phyloP scores from a whole-genome alignment of 2,113 vertebrate genomes.

The Cavia porcellus region DNA sequence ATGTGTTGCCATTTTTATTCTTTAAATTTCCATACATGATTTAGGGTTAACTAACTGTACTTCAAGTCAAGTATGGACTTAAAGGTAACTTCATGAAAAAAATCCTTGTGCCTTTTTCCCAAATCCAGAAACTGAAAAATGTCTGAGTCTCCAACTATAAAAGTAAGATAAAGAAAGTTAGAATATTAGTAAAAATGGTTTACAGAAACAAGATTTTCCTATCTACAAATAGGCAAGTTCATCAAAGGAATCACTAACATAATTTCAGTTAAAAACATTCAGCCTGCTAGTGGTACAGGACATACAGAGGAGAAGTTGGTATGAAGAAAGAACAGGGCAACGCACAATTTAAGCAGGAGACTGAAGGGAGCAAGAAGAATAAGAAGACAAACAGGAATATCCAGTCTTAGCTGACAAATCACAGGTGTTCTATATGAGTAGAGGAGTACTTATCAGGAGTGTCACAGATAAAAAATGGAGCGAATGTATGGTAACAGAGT shows the following conservation, averaged over 20 bases:
- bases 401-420: not conserved
- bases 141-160: not conserved
- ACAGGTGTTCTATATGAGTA: not conserved
- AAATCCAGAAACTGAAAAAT: not conserved
- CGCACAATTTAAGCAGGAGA: not conserved
- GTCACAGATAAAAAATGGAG: not conserved
- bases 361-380: not conserved
- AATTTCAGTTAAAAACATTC: constrained; percentile 8
- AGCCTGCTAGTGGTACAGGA: not conserved
- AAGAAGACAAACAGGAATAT: not conserved
- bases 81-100: not conserved
- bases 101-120: not conserved
- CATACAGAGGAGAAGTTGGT: not conserved
- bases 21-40: not conserved
- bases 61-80: not conserved
- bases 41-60: not conserved
- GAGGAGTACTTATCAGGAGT: not conserved
- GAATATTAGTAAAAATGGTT: not conserved
- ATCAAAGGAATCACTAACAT: not conserved
- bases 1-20: not conserved
- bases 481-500: no score
- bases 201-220: not conserved
- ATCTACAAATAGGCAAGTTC: not conserved
- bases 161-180: not conserved
- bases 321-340: not conserved